A percentile compares a stretch with the other conserved stretches of the same genome.
Evolutionary conservation across 2,888 invertebrate genomes (phyloP).

Genomic region (Dendrolimus houi): DNA sequence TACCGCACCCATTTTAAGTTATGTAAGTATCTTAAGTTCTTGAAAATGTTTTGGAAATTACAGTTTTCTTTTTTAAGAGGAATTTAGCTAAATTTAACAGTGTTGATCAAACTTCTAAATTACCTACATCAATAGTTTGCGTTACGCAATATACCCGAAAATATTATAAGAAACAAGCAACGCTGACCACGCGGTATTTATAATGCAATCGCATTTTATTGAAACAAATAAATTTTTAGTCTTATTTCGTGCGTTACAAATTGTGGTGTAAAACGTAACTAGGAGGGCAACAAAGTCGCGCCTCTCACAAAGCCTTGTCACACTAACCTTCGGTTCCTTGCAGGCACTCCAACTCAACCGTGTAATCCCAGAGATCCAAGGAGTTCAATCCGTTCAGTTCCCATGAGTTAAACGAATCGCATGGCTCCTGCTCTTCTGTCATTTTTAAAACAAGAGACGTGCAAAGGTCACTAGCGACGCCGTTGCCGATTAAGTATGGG

Average conservation of each 20-base stretch:
- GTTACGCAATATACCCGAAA: no score
- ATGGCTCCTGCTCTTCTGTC: slow-evolving; percentile 63
- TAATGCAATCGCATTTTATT: slow-evolving; percentile 13
- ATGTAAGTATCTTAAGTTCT: no score
- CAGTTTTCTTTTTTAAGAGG: no score
- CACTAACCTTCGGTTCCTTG: slow-evolving; percentile 85
- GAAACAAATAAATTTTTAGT: slow-evolving; percentile 32
- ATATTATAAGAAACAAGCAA: no score
- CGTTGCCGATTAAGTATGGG: slow-evolving; percentile 25
- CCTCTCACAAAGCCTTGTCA: slow-evolving; percentile 56
- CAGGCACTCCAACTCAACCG: slow-evolving; percentile 87
- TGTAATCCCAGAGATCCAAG: slow-evolving; percentile 90
- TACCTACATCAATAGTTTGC: no score
- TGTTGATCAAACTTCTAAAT: no score
- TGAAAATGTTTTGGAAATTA: no score
- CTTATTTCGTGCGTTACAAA: slow-evolving; percentile 32
- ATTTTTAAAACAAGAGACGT: slow-evolving; percentile 39
- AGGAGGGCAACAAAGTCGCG: slow-evolving; percentile 2
- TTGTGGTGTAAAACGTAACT: not conserved
- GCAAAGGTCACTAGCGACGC: slow-evolving; percentile 39
- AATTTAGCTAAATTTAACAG: no score
- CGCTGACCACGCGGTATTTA: no score
- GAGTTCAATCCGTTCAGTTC: slow-evolving; percentile 79
- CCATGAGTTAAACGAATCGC: slow-evolving; percentile 69
- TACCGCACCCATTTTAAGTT: no score